Percentiles rank a stretch among this genome's conserved stretches.
phyloP scores from a whole-genome alignment of 1,140 invertebrate species.

The Plodia interpunctella region DNA sequence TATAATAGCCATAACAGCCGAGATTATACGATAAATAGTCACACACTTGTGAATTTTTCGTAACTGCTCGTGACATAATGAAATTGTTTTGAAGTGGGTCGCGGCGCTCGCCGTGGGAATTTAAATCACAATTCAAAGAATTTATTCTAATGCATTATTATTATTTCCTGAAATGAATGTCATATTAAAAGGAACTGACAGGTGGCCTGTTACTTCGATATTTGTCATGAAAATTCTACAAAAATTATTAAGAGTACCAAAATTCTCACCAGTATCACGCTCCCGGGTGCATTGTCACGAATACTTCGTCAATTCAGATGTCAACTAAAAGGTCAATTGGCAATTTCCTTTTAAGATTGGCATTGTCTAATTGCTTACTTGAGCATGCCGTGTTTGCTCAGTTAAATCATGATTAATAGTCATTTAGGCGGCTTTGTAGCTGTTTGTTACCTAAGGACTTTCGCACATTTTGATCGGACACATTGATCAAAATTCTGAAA shows the following conservation, averaged over 20 bases:
- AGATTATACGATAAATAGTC: slow-evolving; percentile 7
- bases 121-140: slow-evolving; percentile 4
- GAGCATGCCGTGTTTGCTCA: slow-evolving; percentile 18
- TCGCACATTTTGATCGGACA: not conserved
- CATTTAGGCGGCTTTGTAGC: not conserved
- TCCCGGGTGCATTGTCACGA: not conserved
- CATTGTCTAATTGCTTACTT: slow-evolving; percentile 54
- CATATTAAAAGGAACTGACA: not conserved
- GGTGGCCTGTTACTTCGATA: not conserved
- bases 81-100: slow-evolving; percentile 8
- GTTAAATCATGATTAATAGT: slow-evolving; percentile 23
- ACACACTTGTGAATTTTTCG: slow-evolving; percentile 12
- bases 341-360: slow-evolving; percentile 69
- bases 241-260: too few relatives aligned
- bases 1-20: not conserved
- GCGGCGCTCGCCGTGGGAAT: not conserved
- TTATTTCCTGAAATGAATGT: not conserved
- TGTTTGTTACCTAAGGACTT: too few relatives aligned
- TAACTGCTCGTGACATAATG: slow-evolving; percentile 8
- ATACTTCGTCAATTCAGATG: slow-evolving; percentile 44
- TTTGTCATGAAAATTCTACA: too few relatives aligned
- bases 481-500: not conserved
- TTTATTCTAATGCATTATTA: not conserved
- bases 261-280: too few relatives aligned
- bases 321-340: slow-evolving; percentile 67